These are phyloP conservation scores for Narcine bancroftii DNA, from an alignment of 2,113 vertebrate species.

Conservation along the genomic window DNA sequence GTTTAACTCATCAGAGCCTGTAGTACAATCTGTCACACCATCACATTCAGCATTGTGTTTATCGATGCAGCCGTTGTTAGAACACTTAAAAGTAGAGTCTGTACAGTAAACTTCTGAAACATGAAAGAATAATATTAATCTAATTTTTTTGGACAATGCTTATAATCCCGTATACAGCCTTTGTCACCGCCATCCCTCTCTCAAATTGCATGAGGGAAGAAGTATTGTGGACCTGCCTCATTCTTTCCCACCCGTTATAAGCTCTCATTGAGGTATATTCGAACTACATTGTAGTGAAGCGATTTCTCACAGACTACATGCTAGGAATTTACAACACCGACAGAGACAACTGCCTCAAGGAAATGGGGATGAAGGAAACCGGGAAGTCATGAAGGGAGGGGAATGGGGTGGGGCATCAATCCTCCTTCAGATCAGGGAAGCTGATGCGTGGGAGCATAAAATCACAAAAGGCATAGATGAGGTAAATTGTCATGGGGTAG, in stretches of 20 bases:
- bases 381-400: background rate
- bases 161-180: background rate
- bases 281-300: background rate
- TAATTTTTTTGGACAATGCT: background rate
- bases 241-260: background rate
- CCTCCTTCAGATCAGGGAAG: background rate
- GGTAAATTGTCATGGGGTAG: no score
- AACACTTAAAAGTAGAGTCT: conserved; percentile 64
- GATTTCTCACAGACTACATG: background rate
- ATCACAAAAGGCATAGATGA: no score
- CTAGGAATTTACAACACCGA: no score
- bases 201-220: background rate
- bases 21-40: conserved; percentile 64
- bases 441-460: background rate
- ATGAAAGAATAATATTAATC: background rate
- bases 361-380: background rate
- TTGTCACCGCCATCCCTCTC: background rate
- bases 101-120: conserved; percentile 61
- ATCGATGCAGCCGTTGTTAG: conserved; percentile 59
- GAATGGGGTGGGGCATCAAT: background rate
- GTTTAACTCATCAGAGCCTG: conserved; percentile 63
- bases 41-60: conserved; percentile 81
- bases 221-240: background rate
- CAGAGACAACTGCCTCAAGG: no score
- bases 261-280: background rate